phyloP scores from a whole-genome alignment of 2,113 vertebrate genomes.

The Furnarius figulus region DNA sequence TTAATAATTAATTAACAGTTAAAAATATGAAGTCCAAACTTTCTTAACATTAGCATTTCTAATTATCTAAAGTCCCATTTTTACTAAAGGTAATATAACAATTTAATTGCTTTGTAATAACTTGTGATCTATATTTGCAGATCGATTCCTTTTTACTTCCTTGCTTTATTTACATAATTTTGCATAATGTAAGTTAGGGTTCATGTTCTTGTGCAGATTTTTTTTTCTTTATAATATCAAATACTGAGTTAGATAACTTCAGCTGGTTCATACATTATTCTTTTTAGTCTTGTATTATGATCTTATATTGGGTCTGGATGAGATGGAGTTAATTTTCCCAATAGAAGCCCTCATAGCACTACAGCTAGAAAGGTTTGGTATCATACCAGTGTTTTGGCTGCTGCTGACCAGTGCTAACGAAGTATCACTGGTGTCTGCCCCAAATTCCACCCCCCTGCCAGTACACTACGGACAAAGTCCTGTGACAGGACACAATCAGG shows the following conservation, averaged over 20 bases:
- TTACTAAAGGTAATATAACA: constrained; percentile 17
- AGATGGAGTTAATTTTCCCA: neutral
- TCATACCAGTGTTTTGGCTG: neutral
- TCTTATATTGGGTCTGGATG: neutral
- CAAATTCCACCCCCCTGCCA: rapidly evolving
- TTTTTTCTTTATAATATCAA: neutral
- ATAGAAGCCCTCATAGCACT: neutral
- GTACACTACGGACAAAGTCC: too few relatives aligned
- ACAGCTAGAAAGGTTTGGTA: neutral
- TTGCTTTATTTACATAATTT: constrained; percentile 48
- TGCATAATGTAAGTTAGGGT: constrained; percentile 38
- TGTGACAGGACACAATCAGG: neutral
- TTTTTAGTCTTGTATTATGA: neutral
- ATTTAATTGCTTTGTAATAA: constrained; percentile 60
- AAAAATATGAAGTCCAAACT: constrained; percentile 45
- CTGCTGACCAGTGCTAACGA: neutral
- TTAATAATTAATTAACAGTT: constrained; percentile 15
- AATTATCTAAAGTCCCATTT: constrained; percentile 51
- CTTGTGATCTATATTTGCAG: constrained; percentile 34
- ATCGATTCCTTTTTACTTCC: constrained; percentile 24
- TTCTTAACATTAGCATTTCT: constrained; percentile 52
- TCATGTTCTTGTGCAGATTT: neutral
- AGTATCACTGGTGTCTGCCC: neutral
- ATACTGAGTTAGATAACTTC: neutral
- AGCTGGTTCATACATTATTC: neutral